A percentile compares a stretch with the other conserved stretches of the same genome.
Evolutionary conservation across 64 coral and sea anemone species (phyloP).

Genomic region (Pocillopora damicornis): DNA sequence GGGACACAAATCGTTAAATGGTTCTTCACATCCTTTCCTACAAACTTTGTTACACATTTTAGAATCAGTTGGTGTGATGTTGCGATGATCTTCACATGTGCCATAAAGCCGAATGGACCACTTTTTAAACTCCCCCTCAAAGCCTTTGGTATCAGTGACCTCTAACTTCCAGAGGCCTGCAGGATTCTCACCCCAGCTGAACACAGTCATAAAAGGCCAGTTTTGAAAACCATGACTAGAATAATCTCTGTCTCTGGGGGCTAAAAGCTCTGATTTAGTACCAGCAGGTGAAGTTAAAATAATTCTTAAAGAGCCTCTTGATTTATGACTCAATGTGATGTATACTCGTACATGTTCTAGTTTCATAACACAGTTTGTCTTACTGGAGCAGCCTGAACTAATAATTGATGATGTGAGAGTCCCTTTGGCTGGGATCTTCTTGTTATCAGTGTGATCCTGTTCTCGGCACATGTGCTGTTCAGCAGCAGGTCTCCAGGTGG

Average conservation of each 20-base stretch:
- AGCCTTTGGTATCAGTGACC: constrained; percentile 60
- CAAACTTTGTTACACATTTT: constrained; percentile 65
- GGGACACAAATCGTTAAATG: constrained; percentile 64
- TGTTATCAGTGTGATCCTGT: constrained; percentile 44
- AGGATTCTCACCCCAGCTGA: constrained; percentile 89
- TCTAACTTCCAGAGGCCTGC: constrained; percentile 71
- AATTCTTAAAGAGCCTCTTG: constrained; percentile 75
- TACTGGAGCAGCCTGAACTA: constrained; percentile 64
- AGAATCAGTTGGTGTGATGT: constrained; percentile 54
- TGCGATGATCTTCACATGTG: constrained; percentile 52
- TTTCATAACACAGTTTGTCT: constrained; percentile 69
- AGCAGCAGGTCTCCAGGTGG: constrained; percentile 68
- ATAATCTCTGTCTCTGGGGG: constrained; percentile 61
- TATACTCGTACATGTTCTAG: constrained; percentile 95
- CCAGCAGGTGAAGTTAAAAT: constrained; percentile 86
- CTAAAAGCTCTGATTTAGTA: constrained; percentile 82
- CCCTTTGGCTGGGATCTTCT: constrained; percentile 52
- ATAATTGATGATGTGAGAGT: constrained; percentile 65
- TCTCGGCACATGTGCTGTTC: constrained; percentile 93
- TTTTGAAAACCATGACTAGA: constrained; percentile 79
- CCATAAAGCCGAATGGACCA: constrained; percentile 86
- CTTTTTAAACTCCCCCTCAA: constrained; percentile 58
- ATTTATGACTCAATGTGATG: constrained; percentile 70
- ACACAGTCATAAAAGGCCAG: constrained; percentile 99
- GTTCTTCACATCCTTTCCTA: constrained; percentile 55